Base-by-base conservation (phyloP, 2,888 invertebrate genomes). In the Watsonalla cultraria region DNA sequence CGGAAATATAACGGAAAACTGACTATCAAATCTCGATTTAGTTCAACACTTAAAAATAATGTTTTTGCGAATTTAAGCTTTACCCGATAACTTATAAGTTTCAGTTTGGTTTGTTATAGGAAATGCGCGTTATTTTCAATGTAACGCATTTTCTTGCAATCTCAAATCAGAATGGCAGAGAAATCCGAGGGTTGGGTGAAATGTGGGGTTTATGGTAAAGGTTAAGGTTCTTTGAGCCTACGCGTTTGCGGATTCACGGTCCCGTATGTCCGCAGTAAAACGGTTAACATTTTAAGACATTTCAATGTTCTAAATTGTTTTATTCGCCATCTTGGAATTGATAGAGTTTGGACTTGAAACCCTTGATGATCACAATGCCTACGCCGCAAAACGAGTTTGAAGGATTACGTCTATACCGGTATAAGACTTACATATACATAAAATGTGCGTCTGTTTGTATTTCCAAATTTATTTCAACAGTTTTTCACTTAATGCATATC, bases 121-220 rank as follows among this genome's bases (percentile, higher is more conserved):
- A 34, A 47, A 35, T 9, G 5, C 13, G 47, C 48, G 49, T 49
- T 49, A 49, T 49, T 49, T 77, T 70, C 72, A 80, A 80, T 74
- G 75, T 73, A 73, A 72, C 75, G 70, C 74, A 70, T 68, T 78
- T 75, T 69, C 68, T 73, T 72, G 74, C 74, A 79, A 81, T 80
- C 80, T 80, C 66, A 68, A 72, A 80, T 82, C 82, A 67, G 71
- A 69, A 73, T 61, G 68, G 61, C 54, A 54, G 66, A 66, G 68
- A 72, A 77, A 76, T 78, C 76, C 76, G 72, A 73, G 70, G 73
- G 72, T 66, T 70, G 65, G 68, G 68, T 61, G 69, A 71, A 77
- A 76, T 73, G 74, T 62, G 64, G 64, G 69, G 72, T 78, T 80
- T 78, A 77, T 74, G 68, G 68, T 53, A 47, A 57, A 69, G 73